Percentiles rank a stretch among this genome's conserved stretches.
Conservation (phyloP, 2,113 vertebrate genomes). For the Rhegmatorhina hoffmannsi region DNA sequence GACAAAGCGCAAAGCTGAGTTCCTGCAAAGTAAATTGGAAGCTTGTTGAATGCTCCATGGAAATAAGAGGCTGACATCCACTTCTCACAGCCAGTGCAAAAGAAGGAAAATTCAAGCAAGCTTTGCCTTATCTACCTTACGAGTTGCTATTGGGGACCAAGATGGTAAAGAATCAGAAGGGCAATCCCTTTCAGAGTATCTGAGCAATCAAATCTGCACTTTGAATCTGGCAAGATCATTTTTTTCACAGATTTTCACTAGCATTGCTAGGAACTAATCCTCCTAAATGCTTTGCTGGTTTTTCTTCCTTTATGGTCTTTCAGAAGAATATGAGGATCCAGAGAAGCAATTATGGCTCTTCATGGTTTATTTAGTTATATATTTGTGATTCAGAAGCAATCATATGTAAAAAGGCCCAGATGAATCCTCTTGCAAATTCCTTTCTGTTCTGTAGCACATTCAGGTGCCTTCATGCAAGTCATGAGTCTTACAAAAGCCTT, state of each 20-base stretch:
- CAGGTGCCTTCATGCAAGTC: background rate
- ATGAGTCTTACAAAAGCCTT: background rate
- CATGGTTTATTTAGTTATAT: conserved; percentile 9
- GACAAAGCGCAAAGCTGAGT: background rate
- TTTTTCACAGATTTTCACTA: background rate
- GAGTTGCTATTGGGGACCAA: background rate
- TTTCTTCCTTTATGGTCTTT: background rate
- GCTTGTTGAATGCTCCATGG: background rate
- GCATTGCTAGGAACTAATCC: background rate
- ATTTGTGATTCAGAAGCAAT: conserved; percentile 42
- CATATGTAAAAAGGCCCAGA: background rate
- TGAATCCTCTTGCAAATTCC: conserved; percentile 1
- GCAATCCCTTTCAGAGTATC: background rate
- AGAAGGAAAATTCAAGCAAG: background rate
- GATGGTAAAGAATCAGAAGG: background rate
- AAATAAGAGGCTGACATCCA: background rate
- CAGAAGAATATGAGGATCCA: background rate
- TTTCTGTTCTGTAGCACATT: background rate
- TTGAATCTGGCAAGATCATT: background rate
- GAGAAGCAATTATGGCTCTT: conserved; percentile 2
- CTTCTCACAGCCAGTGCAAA: background rate
- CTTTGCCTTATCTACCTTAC: background rate
- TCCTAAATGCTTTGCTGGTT: background rate
- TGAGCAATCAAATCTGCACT: background rate
- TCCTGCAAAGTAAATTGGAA: background rate